A percentile compares a stretch with the other conserved stretches of the same genome.
Evolutionary conservation across 1,140 invertebrate genomes (phyloP).

Genomic region (Octopus bimaculoides): DNA sequence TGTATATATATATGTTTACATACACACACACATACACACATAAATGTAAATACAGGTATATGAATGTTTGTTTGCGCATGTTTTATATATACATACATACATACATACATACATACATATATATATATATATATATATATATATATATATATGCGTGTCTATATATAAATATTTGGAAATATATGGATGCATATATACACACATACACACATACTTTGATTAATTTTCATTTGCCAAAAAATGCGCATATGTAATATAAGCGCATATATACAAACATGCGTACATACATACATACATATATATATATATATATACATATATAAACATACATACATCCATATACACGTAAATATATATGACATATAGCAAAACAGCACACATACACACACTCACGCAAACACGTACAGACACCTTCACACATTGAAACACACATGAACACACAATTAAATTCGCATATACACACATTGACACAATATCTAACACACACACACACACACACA

Average conservation of each 20-base stretch:
- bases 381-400: background rate
- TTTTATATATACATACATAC: background rate
- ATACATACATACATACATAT: background rate
- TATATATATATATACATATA: background rate
- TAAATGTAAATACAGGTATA: background rate
- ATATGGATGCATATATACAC: background rate
- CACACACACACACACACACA: background rate
- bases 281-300: background rate
- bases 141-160: background rate
- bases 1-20: background rate
- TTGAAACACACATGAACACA: background rate
- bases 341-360: background rate
- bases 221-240: background rate
- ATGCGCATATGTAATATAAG: background rate
- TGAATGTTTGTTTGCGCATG: too few relatives aligned
- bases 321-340: background rate
- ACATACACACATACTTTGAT: background rate
- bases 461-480: background rate
- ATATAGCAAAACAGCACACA: background rate
- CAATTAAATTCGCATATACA: background rate
- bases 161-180: background rate
- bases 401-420: background rate
- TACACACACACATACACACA: conserved; percentile 4
- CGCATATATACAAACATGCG: too few relatives aligned
- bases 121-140: background rate